Percentiles rank a stretch among this genome's conserved stretches.
Evolutionary conservation across 1,140 invertebrate species (phyloP).

Genomic region (Sitophilus oryzae): DNA sequence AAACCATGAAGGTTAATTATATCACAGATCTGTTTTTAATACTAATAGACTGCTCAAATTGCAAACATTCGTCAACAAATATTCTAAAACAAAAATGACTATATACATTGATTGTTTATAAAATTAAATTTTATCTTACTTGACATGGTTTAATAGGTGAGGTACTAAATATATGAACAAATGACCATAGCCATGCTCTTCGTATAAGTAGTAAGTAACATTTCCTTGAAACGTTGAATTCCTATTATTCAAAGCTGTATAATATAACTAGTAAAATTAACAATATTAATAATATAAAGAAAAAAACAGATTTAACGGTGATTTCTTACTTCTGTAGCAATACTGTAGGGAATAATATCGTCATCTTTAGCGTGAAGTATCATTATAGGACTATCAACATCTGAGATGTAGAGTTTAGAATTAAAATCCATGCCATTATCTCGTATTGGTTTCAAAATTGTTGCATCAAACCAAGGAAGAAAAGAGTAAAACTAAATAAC

Average conservation of each 20-base stretch:
- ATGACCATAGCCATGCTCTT: slow-evolving; percentile 53
- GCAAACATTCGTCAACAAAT: slow-evolving; percentile 6
- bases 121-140: slow-evolving; percentile 28
- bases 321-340: slow-evolving; percentile 60
- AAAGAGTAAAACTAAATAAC: slow-evolving; percentile 35
- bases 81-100: too few relatives aligned
- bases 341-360: slow-evolving; percentile 66
- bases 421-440: slow-evolving; percentile 61
- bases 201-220: slow-evolving; percentile 62
- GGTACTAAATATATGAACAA: slow-evolving; percentile 57
- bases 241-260: slow-evolving; percentile 51
- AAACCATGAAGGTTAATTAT: too few relatives aligned
- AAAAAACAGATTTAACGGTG: not conserved
- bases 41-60: slow-evolving; percentile 1
- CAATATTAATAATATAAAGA: not conserved
- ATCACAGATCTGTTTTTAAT: too few relatives aligned
- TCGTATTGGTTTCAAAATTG: slow-evolving; percentile 63
- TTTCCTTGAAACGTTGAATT: slow-evolving; percentile 47
- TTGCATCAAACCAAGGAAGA: slow-evolving; percentile 66
- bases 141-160: slow-evolving; percentile 51
- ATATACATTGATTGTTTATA: too few relatives aligned
- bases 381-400: slow-evolving; percentile 68
- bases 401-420: slow-evolving; percentile 60
- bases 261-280: slow-evolving; percentile 55
- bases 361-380: slow-evolving; percentile 90